These are phyloP conservation scores for Pterocles burchelli DNA, from an alignment of 2,113 vertebrate genomes.

Conservation along the genomic window DNA sequence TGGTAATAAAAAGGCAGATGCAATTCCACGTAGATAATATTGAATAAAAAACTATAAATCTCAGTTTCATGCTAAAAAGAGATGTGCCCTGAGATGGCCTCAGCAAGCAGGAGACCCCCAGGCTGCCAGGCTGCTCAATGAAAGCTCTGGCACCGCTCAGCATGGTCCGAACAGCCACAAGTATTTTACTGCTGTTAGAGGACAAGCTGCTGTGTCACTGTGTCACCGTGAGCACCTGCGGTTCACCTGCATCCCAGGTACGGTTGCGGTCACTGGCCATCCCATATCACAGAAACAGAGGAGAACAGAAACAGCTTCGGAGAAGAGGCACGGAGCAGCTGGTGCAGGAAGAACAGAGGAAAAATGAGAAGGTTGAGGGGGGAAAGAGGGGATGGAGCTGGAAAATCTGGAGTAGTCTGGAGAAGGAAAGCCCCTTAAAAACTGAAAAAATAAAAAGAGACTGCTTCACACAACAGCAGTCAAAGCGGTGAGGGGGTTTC, in stretches of 20 bases:
- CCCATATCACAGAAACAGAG: accelerated
- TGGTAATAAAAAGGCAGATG: neutral
- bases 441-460: neutral
- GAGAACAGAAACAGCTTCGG: neutral
- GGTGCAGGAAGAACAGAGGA: neutral
- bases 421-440: neutral
- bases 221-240: accelerated
- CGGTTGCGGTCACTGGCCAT: neutral
- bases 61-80: neutral
- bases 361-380: neutral
- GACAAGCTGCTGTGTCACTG: accelerated
- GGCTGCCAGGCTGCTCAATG: neutral
- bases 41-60: neutral
- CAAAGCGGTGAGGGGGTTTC: accelerated
- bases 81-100: neutral
- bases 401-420: neutral
- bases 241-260: accelerated
- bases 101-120: neutral
- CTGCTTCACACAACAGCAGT: neutral
- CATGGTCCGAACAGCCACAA: neutral
- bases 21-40: neutral
- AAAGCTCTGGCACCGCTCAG: neutral
- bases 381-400: neutral
- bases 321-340: neutral
- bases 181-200: neutral